Conservation (phyloP, 2,888 invertebrate species). For the Sarcophaga variegata region DNA sequence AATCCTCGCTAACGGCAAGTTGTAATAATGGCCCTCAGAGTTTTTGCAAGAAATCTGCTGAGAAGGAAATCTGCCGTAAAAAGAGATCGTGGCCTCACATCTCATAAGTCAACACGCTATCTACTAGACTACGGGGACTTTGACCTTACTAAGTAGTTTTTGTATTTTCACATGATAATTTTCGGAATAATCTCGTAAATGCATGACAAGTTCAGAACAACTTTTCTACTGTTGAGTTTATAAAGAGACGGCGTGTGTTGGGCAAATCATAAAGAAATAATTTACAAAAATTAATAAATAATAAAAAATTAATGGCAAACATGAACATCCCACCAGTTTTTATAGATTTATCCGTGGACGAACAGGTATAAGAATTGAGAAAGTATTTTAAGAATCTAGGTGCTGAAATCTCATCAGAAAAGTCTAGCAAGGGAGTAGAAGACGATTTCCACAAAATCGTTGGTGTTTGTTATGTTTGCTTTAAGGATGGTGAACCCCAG, state of each 20-base stretch:
- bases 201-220: no score
- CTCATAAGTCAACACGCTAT: no score
- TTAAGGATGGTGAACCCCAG: constrained; percentile 91
- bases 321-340: constrained; percentile 94
- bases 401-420: constrained; percentile 96
- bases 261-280: background rate
- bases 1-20: no score
- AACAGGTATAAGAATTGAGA: constrained; percentile 95
- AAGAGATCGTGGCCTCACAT: no score
- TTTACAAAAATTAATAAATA: constrained; percentile 17
- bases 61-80: no score
- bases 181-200: no score
- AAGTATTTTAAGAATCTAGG: constrained; percentile 95
- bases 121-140: no score
- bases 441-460: constrained; percentile 97
- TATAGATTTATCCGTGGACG: constrained; percentile 94
- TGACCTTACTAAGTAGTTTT: no score
- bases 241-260: constrained; percentile 76
- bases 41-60: no score
- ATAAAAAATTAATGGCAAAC: constrained; percentile 49
- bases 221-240: constrained; percentile 74
- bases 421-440: constrained; percentile 93
- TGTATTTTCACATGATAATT: no score
- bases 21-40: no score
- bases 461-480: constrained; percentile 95